Evolutionary conservation across 2,888 invertebrate species (phyloP).

Genomic region (Autographa pulchrina): DNA sequence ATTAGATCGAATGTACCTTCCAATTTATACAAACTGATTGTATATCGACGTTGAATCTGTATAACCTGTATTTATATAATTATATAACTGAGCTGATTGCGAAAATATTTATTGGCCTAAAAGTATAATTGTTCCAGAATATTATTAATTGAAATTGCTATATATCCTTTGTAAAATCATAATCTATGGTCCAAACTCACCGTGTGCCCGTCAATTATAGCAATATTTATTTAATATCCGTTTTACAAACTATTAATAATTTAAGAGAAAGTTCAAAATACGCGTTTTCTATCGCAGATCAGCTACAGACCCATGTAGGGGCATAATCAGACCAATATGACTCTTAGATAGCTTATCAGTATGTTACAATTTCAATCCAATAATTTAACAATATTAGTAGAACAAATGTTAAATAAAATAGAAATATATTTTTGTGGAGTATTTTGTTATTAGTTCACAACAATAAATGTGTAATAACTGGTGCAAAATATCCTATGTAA

Average conservation of each 20-base stretch:
- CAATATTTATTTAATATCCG: constrained; percentile 43
- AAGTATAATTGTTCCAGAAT: constrained; percentile 45
- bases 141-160: constrained; percentile 30
- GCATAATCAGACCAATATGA: constrained; percentile 34
- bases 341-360: constrained; percentile 36
- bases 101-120: constrained; percentile 67
- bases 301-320: constrained; percentile 21
- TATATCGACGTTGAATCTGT: constrained; percentile 64
- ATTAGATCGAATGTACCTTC: constrained; percentile 52
- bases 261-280: constrained; percentile 42
- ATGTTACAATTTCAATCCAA: constrained; percentile 24
- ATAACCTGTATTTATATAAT: constrained; percentile 55
- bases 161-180: constrained; percentile 51
- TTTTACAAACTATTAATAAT: constrained; percentile 45
- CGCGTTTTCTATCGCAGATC: constrained; percentile 38
- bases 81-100: constrained; percentile 49
- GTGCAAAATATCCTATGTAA: constrained; percentile 21
- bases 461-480: constrained; percentile 31
- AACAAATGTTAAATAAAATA: constrained; percentile 38
- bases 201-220: constrained; percentile 63
- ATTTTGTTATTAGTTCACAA: constrained; percentile 56
- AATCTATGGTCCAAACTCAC: constrained; percentile 66
- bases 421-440: constrained; percentile 61
- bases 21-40: constrained; percentile 61
- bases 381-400: constrained; percentile 23